phyloP scores from a whole-genome alignment of 1,140 invertebrate genomes.

The Lethocerus indicus region DNA sequence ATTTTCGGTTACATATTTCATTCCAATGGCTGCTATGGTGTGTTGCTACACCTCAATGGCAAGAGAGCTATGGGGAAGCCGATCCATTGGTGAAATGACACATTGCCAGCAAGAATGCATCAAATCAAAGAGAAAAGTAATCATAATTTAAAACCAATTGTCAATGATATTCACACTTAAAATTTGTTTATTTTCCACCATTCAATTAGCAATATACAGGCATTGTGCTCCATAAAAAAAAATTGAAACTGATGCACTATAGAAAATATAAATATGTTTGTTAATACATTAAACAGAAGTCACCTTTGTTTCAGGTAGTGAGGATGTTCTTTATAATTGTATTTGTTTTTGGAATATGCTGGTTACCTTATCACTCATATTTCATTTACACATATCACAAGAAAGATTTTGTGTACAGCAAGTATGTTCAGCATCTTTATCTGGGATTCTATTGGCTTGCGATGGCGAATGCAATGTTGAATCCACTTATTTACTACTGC shows the following conservation, averaged over 20 bases:
- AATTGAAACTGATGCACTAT: neutral
- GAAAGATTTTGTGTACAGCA: slow-evolving; percentile 45
- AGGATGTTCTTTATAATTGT: slow-evolving; percentile 73
- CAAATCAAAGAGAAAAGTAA: slow-evolving; percentile 74
- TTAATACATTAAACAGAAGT: too few species aligned
- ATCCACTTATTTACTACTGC: slow-evolving; percentile 83
- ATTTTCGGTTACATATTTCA: slow-evolving; percentile 68
- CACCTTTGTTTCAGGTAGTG: slow-evolving; percentile 62
- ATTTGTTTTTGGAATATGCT: slow-evolving; percentile 67
- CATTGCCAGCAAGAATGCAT: slow-evolving; percentile 68
- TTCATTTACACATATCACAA: slow-evolving; percentile 64
- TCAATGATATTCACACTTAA: too few species aligned
- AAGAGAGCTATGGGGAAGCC: slow-evolving; percentile 53
- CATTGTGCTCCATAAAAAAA: neutral
- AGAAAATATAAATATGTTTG: neutral
- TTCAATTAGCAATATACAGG: too few species aligned
- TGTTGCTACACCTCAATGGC: slow-evolving; percentile 77
- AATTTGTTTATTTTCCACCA: too few species aligned
- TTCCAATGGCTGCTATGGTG: slow-evolving; percentile 74
- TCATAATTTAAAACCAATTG: too few species aligned
- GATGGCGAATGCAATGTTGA: slow-evolving; percentile 83
- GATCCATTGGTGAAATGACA: slow-evolving; percentile 76
- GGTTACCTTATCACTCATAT: slow-evolving; percentile 79
- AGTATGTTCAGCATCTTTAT: slow-evolving; percentile 64
- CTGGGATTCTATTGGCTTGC: slow-evolving; percentile 79